Evolutionary conservation across 1,140 invertebrate genomes (phyloP).

Genomic region (Sinella curviseta): DNA sequence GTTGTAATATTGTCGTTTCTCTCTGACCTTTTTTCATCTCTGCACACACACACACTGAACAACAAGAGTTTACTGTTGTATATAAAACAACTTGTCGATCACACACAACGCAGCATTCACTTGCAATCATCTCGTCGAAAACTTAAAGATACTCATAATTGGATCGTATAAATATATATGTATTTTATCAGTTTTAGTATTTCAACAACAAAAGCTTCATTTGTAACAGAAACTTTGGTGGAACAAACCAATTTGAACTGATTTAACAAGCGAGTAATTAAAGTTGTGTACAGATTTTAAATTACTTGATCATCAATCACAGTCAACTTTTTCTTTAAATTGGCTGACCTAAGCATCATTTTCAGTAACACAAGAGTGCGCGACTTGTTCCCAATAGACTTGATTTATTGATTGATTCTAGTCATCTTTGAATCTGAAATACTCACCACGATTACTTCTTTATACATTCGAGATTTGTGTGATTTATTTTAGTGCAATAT

Average conservation of each 20-base stretch:
- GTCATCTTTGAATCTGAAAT: too few relatives aligned
- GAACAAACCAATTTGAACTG: background rate
- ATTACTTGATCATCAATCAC: background rate
- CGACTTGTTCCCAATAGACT: too few relatives aligned
- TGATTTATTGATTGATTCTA: too few relatives aligned
- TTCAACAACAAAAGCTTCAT: too few relatives aligned
- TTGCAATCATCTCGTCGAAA: too few relatives aligned
- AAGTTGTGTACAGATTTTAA: background rate
- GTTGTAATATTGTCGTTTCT: background rate
- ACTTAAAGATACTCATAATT: too few relatives aligned
- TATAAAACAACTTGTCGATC: too few relatives aligned
- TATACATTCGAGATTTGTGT: background rate
- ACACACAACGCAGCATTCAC: too few relatives aligned
- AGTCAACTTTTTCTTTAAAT: background rate
- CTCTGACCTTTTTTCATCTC: slow-evolving; percentile 11
- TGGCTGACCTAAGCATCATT: background rate
- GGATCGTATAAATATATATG: too few relatives aligned
- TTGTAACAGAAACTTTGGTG: background rate
- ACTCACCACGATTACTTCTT: too few relatives aligned
- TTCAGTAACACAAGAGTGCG: background rate
- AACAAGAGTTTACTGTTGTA: too few relatives aligned
- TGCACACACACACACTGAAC: background rate
- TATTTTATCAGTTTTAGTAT: too few relatives aligned
- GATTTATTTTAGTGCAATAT: background rate
- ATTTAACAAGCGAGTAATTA: background rate